Evolutionary conservation across 2,888 invertebrate genomes (phyloP).

Genomic region (Lasius fuliginosus): DNA sequence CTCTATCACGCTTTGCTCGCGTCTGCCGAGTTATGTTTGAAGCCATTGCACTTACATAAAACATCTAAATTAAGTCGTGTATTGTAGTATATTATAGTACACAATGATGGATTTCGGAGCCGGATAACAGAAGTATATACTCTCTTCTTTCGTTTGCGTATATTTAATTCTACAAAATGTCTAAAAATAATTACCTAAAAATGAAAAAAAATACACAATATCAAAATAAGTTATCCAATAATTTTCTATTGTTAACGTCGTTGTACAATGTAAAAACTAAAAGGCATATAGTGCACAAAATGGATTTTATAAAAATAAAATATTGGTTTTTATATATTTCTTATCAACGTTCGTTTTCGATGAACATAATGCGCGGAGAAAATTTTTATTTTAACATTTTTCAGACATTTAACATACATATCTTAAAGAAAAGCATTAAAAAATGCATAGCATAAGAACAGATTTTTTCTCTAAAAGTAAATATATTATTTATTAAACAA

Average conservation of each 20-base stretch:
- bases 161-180: neutral
- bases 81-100: neutral
- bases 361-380: neutral
- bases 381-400: neutral
- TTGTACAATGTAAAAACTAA: neutral
- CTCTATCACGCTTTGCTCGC: constrained; percentile 62
- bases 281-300: neutral
- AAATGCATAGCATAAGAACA: neutral
- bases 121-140: neutral
- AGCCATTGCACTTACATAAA: constrained; percentile 65
- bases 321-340: neutral
- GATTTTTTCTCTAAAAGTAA: neutral
- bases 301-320: neutral
- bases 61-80: constrained; percentile 20
- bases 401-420: neutral
- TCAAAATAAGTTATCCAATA: neutral
- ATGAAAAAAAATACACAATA: neutral
- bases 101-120: neutral
- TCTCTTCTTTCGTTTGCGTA: neutral
- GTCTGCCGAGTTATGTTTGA: constrained; percentile 44
- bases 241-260: neutral
- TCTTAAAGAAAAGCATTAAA: neutral
- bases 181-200: neutral
- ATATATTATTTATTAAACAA: neutral
- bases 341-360: neutral